These are phyloP conservation scores for Urophycis tenuis DNA, from an alignment of 2,797 vertebrate genomes.

Conservation along the genomic window DNA sequence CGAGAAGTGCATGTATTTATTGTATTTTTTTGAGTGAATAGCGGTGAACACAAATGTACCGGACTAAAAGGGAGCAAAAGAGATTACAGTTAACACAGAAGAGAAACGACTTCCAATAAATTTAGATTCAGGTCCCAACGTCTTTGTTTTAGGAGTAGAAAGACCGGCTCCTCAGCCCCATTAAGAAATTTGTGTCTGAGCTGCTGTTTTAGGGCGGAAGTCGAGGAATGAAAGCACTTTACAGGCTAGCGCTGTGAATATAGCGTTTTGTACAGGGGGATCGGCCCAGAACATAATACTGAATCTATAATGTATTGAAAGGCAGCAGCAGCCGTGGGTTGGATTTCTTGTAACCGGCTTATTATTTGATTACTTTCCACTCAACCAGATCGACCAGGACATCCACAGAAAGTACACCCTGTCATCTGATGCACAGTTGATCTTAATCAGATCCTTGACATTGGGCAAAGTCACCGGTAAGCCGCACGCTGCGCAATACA, in stretches of 20 bases:
- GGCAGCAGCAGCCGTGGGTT: slow-evolving; percentile 41
- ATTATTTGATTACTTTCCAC: slow-evolving; percentile 60
- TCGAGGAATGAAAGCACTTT: slow-evolving; percentile 36
- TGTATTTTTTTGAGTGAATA: neutral
- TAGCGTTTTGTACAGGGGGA: slow-evolving; percentile 22
- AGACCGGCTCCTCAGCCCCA: slow-evolving; percentile 5
- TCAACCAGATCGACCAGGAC: slow-evolving; percentile 83
- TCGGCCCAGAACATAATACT: slow-evolving; percentile 38
- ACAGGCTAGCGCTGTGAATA: slow-evolving; percentile 37
- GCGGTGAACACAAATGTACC: neutral
- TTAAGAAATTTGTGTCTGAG: neutral
- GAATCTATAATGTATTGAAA: slow-evolving; percentile 52
- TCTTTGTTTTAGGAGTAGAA: neutral
- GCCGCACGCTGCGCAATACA: slow-evolving; percentile 40
- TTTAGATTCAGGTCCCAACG: neutral
- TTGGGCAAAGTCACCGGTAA: slow-evolving; percentile 89
- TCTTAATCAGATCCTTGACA: slow-evolving; percentile 79
- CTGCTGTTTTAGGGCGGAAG: neutral
- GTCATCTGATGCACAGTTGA: slow-evolving; percentile 80
- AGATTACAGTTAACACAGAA: neutral
- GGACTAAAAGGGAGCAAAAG: neutral
- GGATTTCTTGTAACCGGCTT: slow-evolving; percentile 62
- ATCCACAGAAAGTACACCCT: slow-evolving; percentile 83
- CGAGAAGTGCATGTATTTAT: neutral
- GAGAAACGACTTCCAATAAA: neutral